Base-by-base conservation (phyloP, 2,113 vertebrate genomes). In the Triplophysa tibetana region DNA sequence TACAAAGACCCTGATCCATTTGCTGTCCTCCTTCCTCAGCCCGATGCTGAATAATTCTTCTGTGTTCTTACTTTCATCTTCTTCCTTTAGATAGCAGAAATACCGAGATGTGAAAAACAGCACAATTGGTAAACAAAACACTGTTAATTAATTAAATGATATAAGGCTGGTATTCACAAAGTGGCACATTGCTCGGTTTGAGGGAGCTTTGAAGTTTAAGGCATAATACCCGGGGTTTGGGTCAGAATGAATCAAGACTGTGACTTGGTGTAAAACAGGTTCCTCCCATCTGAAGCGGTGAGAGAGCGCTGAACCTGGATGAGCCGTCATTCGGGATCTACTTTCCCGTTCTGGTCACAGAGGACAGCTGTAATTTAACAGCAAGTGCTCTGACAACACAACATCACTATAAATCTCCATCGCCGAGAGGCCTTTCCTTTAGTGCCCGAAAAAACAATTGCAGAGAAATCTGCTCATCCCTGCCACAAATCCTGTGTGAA, bases 151-250 rank as follows among this genome's bases (percentile, higher is more conserved):
- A 76, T n/a, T 16, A 61, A 21, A 12, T 66, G 50, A 29, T 67
- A 33, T 73, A 73, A 66, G 78, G 61, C 61, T 73, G 41, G 33
- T 70, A 60, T 43, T 75, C 29, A 69, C 19, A 58, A 58, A 21
- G 4, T n/a, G 8, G 54, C 19, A 58, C 23, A 11, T 0, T 1
- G 56, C 72, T 23, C 8, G 45, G 48, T 43, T 63, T 21, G 66
- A 9, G 33, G 64, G 75, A 78, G 74, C 52, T 69, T 69, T 84
- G 58, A 74, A 70, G 81, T 48, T 84, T 89, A 91, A 91, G 90
- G 90, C 88, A 88, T 74, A 69, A 70, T 76, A 87, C 86, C 83
- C 86, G 81, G 87, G 33, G 87, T 85, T 88, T 65, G 81, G 50
- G 52, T 52, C 60, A n/a, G 38, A 58, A 72, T 64, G 33, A 26